These are phyloP conservation scores for Falco peregrinus DNA, from an alignment of 2,797 vertebrate genomes.

Conservation along the genomic window DNA sequence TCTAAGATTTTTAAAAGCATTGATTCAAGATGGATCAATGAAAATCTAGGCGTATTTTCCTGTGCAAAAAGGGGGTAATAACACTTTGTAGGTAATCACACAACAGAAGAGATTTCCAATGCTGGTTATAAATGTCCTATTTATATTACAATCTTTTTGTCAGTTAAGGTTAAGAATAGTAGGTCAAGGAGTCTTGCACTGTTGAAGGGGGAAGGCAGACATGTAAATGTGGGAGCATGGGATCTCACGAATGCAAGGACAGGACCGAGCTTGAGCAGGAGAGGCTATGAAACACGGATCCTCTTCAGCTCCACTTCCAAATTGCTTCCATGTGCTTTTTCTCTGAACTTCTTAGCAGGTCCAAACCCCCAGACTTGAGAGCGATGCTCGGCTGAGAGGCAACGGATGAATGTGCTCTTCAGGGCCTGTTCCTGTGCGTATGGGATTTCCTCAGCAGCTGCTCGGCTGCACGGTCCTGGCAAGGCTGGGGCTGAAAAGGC, in stretches of 20 bases:
- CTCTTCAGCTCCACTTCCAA: not conserved
- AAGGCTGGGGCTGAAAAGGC: not conserved
- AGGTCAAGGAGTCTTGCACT: slow-evolving; percentile 74
- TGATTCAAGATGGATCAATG: slow-evolving; percentile 93
- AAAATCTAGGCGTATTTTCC: slow-evolving; percentile 87
- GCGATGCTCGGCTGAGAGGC: not conserved
- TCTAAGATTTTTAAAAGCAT: slow-evolving; percentile 99
- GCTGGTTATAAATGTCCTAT: slow-evolving; percentile 68
- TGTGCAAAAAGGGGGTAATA: slow-evolving; percentile 90
- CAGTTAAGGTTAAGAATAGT: slow-evolving; percentile 75
- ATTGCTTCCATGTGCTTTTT: not conserved
- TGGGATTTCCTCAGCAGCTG: not conserved
- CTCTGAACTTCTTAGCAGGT: not conserved
- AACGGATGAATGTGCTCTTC: not conserved
- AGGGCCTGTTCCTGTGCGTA: not conserved
- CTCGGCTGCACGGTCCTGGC: not conserved
- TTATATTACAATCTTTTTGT: slow-evolving; percentile 74
- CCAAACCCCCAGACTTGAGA: not conserved
- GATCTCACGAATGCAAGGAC: not conserved
- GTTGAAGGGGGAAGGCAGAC: not conserved
- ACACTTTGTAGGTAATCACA: slow-evolving; percentile 87
- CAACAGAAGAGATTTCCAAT: slow-evolving; percentile 80
- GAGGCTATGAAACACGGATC: not conserved
- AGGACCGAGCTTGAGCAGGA: not conserved
- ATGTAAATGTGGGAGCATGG: not conserved